Percentiles rank a stretch among this genome's conserved stretches.
These are phyloP conservation scores for Bursaphelenchus okinawaensis DNA, from an alignment of 2,888 invertebrate species.

Conservation along the genomic window DNA sequence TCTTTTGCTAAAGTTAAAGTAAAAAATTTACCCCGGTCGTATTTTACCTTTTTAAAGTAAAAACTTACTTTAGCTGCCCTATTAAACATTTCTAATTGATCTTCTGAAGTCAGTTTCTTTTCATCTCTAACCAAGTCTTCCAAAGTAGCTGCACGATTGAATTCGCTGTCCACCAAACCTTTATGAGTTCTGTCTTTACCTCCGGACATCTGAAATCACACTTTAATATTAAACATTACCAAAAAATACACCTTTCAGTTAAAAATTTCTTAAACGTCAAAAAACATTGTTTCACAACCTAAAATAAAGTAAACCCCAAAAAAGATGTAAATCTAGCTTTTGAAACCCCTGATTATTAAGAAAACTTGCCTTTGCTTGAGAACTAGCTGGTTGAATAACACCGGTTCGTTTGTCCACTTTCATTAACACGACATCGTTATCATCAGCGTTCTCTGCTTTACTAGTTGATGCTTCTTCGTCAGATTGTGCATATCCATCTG, in stretches of 20 bases:
- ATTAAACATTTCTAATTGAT: conserved; percentile 74
- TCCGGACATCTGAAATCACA: neutral
- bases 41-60: no score
- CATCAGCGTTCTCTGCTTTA: conserved; percentile 11
- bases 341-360: no score
- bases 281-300: no score
- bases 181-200: neutral
- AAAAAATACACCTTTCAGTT: neutral
- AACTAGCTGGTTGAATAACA: conserved; percentile 23
- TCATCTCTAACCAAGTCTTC: conserved; percentile 65
- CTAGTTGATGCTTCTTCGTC: conserved; percentile 21
- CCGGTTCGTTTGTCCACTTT: conserved; percentile 31
- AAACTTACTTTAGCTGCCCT: conserved; percentile 36
- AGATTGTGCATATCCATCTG: conserved; percentile 65
- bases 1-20: no score
- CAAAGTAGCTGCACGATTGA: neutral
- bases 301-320: no score
- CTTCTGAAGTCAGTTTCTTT: conserved; percentile 71
- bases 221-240: neutral
- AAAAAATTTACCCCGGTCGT: no score
- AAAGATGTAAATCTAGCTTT: no score
- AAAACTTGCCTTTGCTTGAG: neutral
- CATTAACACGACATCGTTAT: conserved; percentile 26
- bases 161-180: neutral
- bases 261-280: no score